A percentile compares a stretch with the other conserved stretches of the same genome.
phyloP scores from a whole-genome alignment of 2,797 vertebrate genomes.

The Crax fasciolata region DNA sequence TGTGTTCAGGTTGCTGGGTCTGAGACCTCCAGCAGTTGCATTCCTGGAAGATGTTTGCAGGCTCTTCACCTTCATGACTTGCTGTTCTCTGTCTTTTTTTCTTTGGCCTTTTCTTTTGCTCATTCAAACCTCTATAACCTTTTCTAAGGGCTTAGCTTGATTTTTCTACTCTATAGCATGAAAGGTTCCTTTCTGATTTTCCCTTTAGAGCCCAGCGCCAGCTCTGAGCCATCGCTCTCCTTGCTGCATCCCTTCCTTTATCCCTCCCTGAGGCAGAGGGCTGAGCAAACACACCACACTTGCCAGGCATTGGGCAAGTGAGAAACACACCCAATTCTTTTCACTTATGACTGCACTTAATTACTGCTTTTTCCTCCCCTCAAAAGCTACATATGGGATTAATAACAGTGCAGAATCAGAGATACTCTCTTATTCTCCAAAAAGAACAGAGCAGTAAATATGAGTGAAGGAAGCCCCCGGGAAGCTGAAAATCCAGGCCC shows the following conservation, averaged over 20 bases:
- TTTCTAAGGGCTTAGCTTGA: accelerated
- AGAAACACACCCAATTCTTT: background rate
- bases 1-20: background rate
- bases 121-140: background rate
- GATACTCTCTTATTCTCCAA: background rate
- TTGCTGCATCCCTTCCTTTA: background rate
- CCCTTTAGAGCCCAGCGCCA: too few species aligned
- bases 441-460: background rate
- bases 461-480: background rate
- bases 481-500: background rate
- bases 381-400: conserved; percentile 72
- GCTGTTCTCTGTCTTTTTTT: accelerated
- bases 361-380: conserved; percentile 61
- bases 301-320: conserved; percentile 58
- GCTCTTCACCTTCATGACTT: background rate
- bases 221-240: background rate
- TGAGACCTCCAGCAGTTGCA: accelerated
- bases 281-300: background rate
- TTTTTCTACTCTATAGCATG: accelerated
- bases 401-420: conserved; percentile 59
- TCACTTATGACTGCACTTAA: conserved; percentile 51
- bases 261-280: background rate
- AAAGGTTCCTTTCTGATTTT: background rate
- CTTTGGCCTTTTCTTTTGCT: background rate
- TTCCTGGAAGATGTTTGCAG: background rate